Percentiles rank a stretch among this genome's conserved stretches.
Evolutionary conservation across 2,113 vertebrate genomes (phyloP).

Genomic region (Irena cyanogastra): DNA sequence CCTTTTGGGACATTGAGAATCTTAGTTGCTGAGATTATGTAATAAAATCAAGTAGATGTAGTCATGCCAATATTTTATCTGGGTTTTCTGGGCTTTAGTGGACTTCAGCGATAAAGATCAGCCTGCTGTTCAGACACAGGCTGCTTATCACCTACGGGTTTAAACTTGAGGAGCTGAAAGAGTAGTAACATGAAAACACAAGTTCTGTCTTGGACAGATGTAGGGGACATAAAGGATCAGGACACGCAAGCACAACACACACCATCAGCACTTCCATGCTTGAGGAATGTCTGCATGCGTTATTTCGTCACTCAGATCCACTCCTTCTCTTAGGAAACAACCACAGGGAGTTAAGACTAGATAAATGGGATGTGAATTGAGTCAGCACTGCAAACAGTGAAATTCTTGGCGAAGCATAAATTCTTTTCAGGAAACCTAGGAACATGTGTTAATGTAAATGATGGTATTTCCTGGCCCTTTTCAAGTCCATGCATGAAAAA

Average conservation of each 20-base stretch:
- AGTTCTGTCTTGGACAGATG: neutral
- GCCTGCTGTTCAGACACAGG: neutral
- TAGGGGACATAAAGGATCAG: neutral
- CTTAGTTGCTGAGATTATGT: neutral
- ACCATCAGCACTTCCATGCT: slow-evolving; percentile 10
- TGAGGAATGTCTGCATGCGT: neutral
- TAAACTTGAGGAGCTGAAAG: neutral
- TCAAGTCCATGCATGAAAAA: slow-evolving; percentile 61
- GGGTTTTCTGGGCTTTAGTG: neutral
- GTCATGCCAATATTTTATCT: neutral
- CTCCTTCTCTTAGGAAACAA: neutral
- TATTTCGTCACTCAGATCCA: neutral
- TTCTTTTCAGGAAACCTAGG: neutral
- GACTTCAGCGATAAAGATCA: neutral
- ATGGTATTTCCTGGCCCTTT: slow-evolving; percentile 8
- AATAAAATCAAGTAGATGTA: slow-evolving; percentile 45
- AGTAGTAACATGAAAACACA: neutral
- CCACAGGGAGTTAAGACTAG: neutral
- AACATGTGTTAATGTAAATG: slow-evolving; percentile 28
- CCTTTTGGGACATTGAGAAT: slow-evolving; percentile 16
- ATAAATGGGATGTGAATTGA: neutral
- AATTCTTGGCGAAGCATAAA: neutral
- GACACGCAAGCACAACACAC: neutral
- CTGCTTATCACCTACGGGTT: neutral
- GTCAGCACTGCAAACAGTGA: neutral